Evolutionary conservation across 2,113 vertebrate species (phyloP), one percentile per base, ranked within the genome.

Genomic region (Hippocampus guttulatus): DNA sequence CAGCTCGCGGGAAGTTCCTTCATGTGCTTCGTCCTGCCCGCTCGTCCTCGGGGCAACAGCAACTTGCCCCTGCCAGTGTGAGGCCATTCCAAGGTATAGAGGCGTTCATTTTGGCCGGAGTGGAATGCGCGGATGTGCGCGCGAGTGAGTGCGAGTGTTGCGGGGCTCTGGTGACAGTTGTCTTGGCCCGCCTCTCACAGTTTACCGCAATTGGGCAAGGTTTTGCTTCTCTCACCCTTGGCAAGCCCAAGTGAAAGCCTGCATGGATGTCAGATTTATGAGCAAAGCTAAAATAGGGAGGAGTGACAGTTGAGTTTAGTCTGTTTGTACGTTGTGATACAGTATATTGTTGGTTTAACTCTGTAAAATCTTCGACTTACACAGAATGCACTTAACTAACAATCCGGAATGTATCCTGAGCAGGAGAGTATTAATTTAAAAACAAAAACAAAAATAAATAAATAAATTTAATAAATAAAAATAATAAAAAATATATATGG

Each of bases 1-100:
- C 70, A 60, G 70, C 67, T 23, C n/a, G 41, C 41, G 64, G 69
- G 78, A 80, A 72, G 25, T 67, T 67, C 73, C 81, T 69, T 81
- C 58, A 75, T 84, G 76, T 76, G 73, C 62, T 41, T 41, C 21
- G 40, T 43, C 18, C 49, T 7, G 49, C 2, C 18, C 49, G 49
- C 3, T 51, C 49, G 49, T 20, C 49, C 49, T 51, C 49, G 49
- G 49, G 49, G 49, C 7, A 7, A 21, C 49, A 8, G 16, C 49
- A 51, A 18, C 49, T 18, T 51, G 47, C 47, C 15, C 47, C 47
- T 7, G 5, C 2, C 51, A 8, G 1, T 52, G 20, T 8, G 51
- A n/a, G 51, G 51, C 51, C n/a, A 9, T 52, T 52, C 20, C 8
- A 52, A 9, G 51, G 51, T 49, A 49, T 16, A 49, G 47, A 16